Conservation (phyloP, 2,888 invertebrate species). For the Tryphoninae sp. region DNA sequence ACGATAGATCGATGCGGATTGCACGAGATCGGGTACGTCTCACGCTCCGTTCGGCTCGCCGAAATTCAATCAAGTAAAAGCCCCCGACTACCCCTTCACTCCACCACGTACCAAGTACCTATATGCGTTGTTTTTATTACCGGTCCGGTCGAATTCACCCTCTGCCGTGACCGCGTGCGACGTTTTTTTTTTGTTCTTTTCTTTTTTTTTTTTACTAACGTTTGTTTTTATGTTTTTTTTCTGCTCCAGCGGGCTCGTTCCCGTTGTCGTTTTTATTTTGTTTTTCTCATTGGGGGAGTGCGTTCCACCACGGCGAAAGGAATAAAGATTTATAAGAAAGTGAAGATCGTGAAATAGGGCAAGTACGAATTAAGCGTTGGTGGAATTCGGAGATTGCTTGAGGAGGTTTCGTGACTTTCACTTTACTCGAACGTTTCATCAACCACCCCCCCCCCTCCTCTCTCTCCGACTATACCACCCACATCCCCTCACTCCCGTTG, state of each 20-base stretch:
- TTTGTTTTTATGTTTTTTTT: conserved; percentile 25
- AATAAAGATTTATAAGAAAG: conserved; percentile 19
- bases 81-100: conserved; percentile 16
- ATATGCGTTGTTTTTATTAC: conserved; percentile 57
- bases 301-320: not conserved
- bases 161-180: conserved; percentile 36
- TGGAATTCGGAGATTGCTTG: not conserved
- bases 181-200: conserved; percentile 28
- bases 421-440: conserved; percentile 11
- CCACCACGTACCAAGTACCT: conserved; percentile 37
- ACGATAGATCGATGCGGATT: conserved; percentile 52
- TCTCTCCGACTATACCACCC: too few relatives aligned
- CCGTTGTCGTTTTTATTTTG: not conserved
- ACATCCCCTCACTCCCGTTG: too few relatives aligned
- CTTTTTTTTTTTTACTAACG: not conserved
- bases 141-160: conserved; percentile 42
- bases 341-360: not conserved
- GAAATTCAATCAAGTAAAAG: conserved; percentile 66
- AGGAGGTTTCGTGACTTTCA: conserved; percentile 26
- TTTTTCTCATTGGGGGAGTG: not conserved
- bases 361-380: conserved; percentile 16
- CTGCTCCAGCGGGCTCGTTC: conserved; percentile 10
- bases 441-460: not conserved
- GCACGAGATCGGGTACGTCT: conserved; percentile 41
- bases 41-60: conserved; percentile 49